These are phyloP conservation scores for Cercopithecus mona DNA, from an alignment of 2,113 vertebrate species.

Conservation along the genomic window DNA sequence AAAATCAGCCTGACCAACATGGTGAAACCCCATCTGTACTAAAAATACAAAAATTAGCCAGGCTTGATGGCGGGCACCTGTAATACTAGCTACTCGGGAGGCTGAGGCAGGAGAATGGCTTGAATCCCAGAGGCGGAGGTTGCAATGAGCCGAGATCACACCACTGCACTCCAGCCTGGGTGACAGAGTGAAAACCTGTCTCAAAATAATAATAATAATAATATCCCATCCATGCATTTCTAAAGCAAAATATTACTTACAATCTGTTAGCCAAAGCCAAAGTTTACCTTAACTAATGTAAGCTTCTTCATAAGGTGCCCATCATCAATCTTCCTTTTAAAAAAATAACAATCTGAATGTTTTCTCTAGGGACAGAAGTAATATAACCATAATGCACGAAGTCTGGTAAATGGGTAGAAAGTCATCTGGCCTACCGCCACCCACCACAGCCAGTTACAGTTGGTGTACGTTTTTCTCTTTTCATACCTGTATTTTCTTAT, in stretches of 20 bases:
- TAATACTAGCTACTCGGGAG: too few relatives aligned
- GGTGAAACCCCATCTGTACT: too few relatives aligned
- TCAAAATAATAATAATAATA: background rate
- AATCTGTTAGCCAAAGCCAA: background rate
- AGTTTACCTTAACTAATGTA: background rate
- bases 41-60: too few relatives aligned
- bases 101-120: too few relatives aligned
- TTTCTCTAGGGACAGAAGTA: background rate
- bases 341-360: background rate
- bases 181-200: too few relatives aligned
- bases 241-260: background rate
- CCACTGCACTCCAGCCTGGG: too few relatives aligned
- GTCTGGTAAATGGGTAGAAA: background rate
- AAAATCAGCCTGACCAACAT: too few relatives aligned
- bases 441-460: background rate
- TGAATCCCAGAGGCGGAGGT: too few relatives aligned
- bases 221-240: background rate
- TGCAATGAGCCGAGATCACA: too few relatives aligned
- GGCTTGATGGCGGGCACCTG: too few relatives aligned
- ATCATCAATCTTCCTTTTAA: background rate
- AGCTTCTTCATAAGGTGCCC: background rate
- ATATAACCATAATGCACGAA: background rate
- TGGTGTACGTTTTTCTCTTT: too few relatives aligned
- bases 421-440: background rate
- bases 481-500: background rate